A percentile compares a stretch with the other conserved stretches of the same genome.
These are phyloP conservation scores for Linepithema humile DNA, from an alignment of 1,140 invertebrate species.

Conservation along the genomic window DNA sequence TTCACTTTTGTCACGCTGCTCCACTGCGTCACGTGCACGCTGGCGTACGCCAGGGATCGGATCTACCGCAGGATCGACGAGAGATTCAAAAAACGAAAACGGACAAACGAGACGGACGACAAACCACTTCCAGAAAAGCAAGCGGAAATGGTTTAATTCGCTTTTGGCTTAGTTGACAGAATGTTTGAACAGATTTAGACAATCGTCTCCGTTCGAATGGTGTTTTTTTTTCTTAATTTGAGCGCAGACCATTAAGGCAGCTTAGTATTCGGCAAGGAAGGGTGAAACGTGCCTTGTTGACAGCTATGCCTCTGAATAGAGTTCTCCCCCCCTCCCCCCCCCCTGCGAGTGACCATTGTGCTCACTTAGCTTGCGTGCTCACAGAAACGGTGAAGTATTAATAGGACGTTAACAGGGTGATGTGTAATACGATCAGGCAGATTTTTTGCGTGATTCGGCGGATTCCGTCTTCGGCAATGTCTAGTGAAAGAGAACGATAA, in stretches of 20 bases:
- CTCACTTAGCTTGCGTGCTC: background rate
- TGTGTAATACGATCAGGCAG: background rate
- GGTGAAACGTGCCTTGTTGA: background rate
- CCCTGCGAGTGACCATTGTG: background rate
- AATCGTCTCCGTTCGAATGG: background rate
- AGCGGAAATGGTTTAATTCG: slow-evolving; percentile 54
- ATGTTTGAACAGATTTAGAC: background rate
- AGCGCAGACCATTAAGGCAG: background rate
- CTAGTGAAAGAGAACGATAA: background rate
- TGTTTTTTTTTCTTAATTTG: background rate
- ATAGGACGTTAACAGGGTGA: background rate
- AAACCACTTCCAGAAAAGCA: slow-evolving; percentile 14
- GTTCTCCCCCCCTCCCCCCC: background rate
- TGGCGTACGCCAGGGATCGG: slow-evolving; percentile 65
- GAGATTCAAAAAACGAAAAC: slow-evolving; percentile 12
- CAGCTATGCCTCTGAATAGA: background rate
- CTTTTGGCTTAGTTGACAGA: background rate
- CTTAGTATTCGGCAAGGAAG: background rate
- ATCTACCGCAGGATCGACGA: slow-evolving; percentile 33
- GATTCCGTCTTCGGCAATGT: background rate
- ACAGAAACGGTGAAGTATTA: slow-evolving; percentile 5
- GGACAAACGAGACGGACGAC: background rate
- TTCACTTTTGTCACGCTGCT: slow-evolving; percentile 83
- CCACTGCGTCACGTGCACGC: slow-evolving; percentile 76
- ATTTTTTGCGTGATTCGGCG: background rate